Conservation (phyloP, 37 sponge, comb jelly and placozoan genomes). For the Haliclona indistincta region DNA sequence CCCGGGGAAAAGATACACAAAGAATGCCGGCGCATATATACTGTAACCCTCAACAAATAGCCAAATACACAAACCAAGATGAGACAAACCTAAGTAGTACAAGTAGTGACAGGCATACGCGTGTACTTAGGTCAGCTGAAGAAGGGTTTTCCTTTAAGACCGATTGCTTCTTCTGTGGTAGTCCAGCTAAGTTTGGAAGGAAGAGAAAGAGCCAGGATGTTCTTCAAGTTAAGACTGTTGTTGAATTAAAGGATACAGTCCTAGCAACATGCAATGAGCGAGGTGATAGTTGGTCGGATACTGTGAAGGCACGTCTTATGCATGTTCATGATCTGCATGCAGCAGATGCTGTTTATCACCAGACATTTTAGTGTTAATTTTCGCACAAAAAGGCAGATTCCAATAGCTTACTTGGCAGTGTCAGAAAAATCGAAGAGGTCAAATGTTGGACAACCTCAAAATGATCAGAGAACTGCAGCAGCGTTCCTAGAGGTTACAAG, state of each 20-base stretch:
- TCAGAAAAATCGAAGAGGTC: slow-evolving; percentile 32
- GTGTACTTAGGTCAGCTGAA: slow-evolving; percentile 46
- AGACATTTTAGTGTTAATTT: slow-evolving; percentile 43
- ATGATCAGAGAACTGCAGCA: slow-evolving; percentile 35
- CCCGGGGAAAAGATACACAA: slow-evolving; percentile 34
- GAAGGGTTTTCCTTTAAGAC: slow-evolving; percentile 35
- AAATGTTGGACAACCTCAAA: slow-evolving; percentile 39
- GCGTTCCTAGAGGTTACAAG: slow-evolving; percentile 55
- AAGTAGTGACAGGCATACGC: slow-evolving; percentile 10
- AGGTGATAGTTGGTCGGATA: slow-evolving; percentile 44
- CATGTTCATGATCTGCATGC: slow-evolving; percentile 63
- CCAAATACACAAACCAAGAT: slow-evolving; percentile 34
- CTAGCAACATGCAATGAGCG: slow-evolving; percentile 31
- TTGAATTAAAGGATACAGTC: slow-evolving; percentile 37
- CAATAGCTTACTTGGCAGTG: slow-evolving; percentile 32
- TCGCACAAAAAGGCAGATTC: slow-evolving; percentile 38
- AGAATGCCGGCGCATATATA: slow-evolving; percentile 28
- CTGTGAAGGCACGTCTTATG: slow-evolving; percentile 42
- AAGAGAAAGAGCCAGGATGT: slow-evolving; percentile 43
- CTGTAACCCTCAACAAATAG: slow-evolving; percentile 40
- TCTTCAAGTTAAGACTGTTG: slow-evolving; percentile 37
- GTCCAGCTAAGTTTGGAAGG: slow-evolving; percentile 32
- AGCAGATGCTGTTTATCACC: slow-evolving; percentile 41
- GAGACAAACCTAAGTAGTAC: slow-evolving; percentile 15
- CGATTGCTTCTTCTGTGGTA: slow-evolving; percentile 51